phyloP scores from a whole-genome alignment of 2,113 vertebrate genomes.

The Delphinapterus leucas region DNA sequence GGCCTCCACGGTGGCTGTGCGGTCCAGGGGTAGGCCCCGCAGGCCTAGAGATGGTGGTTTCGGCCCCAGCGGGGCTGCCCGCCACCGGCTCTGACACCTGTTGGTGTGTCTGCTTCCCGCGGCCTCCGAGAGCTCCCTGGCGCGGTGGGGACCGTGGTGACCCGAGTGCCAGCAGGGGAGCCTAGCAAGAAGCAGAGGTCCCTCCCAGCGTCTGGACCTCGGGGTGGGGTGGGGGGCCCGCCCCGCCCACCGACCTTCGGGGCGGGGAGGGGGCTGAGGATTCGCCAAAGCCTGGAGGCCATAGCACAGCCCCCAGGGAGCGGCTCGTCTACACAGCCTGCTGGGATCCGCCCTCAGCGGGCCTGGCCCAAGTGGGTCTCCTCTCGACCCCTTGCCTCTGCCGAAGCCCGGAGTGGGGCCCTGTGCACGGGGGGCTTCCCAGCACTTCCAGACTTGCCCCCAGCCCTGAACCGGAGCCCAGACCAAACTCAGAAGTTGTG shows the following conservation, averaged over 20 bases:
- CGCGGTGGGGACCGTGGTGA: accelerated
- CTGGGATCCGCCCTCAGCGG: accelerated
- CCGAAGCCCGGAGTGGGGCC: accelerated
- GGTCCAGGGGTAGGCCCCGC: not conserved
- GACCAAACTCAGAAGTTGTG: not conserved
- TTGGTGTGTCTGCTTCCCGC: too few species aligned
- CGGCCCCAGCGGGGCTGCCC: too few species aligned
- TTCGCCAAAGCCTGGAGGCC: accelerated
- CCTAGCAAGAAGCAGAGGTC: accelerated
- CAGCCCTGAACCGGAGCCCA: not conserved
- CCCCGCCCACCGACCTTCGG: too few species aligned
- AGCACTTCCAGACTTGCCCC: too few species aligned
- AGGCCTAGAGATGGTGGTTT: accelerated
- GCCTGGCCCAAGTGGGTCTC: accelerated
- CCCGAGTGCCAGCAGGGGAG: accelerated
- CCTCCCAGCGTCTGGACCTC: not conserved
- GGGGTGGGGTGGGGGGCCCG: too few species aligned
- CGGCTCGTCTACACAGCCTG: accelerated
- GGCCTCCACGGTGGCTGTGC: not conserved
- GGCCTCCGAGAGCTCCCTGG: not conserved
- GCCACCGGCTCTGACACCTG: too few species aligned
- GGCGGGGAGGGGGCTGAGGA: not conserved
- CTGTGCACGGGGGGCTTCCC: accelerated
- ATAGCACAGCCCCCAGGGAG: not conserved
- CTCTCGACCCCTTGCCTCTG: accelerated